These are phyloP conservation scores for Apamea epomidion DNA, from an alignment of 2,888 invertebrate species.

Conservation along the genomic window DNA sequence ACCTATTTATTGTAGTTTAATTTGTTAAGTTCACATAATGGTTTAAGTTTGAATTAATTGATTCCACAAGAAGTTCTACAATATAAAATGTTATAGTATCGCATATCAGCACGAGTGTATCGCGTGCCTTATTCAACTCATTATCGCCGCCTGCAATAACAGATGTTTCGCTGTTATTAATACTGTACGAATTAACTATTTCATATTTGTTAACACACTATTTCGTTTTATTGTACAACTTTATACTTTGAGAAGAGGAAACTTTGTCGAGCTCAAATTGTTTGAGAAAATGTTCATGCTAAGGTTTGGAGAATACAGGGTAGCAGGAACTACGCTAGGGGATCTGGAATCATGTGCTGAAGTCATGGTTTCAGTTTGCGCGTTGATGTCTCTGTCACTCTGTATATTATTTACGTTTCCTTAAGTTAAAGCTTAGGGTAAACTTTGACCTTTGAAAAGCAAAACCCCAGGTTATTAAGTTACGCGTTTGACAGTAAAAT, in stretches of 20 bases:
- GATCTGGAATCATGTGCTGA: too few relatives aligned
- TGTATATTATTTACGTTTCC: too few relatives aligned
- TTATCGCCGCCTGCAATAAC: conserved; percentile 80
- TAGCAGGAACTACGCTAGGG: too few relatives aligned
- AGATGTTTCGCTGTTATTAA: conserved; percentile 82
- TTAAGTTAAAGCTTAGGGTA: background rate
- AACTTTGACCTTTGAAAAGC: background rate
- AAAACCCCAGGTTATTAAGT: too few relatives aligned
- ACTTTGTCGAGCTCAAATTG: conserved; percentile 13
- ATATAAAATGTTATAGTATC: conserved; percentile 15
- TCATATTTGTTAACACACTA: conserved; percentile 57
- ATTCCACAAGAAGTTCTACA: background rate
- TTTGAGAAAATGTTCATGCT: background rate
- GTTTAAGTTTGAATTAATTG: too few relatives aligned
- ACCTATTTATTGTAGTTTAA: background rate
- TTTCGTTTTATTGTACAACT: conserved; percentile 53
- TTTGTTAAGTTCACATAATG: too few relatives aligned
- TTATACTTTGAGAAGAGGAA: conserved; percentile 21
- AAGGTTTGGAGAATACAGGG: background rate
- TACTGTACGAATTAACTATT: conserved; percentile 75
- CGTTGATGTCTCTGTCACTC: too few relatives aligned
- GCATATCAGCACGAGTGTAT: conserved; percentile 46
- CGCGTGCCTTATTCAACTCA: conserved; percentile 70
- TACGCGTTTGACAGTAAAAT: background rate
- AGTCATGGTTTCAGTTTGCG: too few relatives aligned